Percentiles rank a stretch among this genome's conserved stretches.
Evolutionary conservation across 2,113 vertebrate genomes (phyloP).

Genomic region (Hydrochoerus hydrochaeris): DNA sequence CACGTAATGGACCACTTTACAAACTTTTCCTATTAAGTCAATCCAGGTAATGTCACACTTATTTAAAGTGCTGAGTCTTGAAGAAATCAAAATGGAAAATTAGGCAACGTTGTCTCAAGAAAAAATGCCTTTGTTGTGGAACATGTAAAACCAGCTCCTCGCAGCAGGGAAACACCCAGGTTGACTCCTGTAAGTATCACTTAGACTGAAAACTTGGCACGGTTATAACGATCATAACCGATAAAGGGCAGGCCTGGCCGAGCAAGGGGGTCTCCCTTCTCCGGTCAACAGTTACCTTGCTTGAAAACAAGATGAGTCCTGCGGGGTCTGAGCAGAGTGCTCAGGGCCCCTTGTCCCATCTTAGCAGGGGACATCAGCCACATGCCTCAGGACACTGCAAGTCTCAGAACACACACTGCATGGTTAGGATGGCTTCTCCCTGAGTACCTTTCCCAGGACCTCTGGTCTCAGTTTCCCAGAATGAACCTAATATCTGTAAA

Average conservation of each 20-base stretch:
- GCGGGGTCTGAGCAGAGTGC: neutral
- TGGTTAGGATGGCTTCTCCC: neutral
- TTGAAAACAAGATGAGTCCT: neutral
- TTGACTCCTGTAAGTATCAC: neutral
- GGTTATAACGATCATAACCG: neutral
- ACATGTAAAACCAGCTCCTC: constrained; percentile 59
- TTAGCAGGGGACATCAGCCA: neutral
- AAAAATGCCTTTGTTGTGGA: neutral
- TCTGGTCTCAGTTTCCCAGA: neutral
- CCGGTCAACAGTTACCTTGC: neutral
- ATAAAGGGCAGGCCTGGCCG: neutral
- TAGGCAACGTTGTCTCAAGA: constrained; percentile 29
- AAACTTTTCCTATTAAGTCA: neutral
- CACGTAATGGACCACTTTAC: neutral
- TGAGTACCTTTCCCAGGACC: neutral
- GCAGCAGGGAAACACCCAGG: neutral
- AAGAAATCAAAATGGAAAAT: constrained; percentile 54
- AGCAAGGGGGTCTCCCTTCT: neutral
- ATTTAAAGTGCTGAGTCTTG: constrained; percentile 64
- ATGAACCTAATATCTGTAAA: neutral
- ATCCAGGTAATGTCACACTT: neutral
- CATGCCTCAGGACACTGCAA: neutral
- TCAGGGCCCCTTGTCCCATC: neutral
- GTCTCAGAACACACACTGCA: neutral
- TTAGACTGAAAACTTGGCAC: neutral